Evolutionary conservation across 1,140 invertebrate species (phyloP).

Genomic region (Ostrea denselamellosa): DNA sequence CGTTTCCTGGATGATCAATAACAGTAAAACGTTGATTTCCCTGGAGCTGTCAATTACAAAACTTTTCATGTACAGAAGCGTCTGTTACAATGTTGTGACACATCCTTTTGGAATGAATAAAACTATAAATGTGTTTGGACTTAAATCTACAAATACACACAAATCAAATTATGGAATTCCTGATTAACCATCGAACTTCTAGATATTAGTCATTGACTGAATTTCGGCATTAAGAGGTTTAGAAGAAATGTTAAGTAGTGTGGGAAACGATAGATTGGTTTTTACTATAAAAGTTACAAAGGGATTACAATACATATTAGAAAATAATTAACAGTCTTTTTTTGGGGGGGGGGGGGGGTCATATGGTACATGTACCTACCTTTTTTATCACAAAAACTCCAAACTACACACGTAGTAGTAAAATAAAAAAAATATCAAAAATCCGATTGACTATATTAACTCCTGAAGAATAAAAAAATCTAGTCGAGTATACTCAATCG

Average conservation of each 20-base stretch:
- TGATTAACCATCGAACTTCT: background rate
- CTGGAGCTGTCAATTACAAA: background rate
- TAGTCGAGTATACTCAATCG: too few relatives aligned
- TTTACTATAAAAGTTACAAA: background rate
- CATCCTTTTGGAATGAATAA: background rate
- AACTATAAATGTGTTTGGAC: background rate
- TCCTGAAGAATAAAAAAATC: too few relatives aligned
- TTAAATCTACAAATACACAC: background rate
- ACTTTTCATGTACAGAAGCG: background rate
- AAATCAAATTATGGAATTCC: background rate
- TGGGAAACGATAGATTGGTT: too few relatives aligned
- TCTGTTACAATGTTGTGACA: background rate
- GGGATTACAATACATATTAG: too few relatives aligned
- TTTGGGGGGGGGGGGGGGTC: background rate
- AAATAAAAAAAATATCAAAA: too few relatives aligned
- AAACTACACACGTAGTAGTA: too few relatives aligned
- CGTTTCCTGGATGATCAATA: constrained; percentile 13
- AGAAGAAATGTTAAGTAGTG: background rate
- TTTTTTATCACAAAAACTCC: too few relatives aligned
- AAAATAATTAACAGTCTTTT: background rate
- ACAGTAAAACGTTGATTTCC: background rate
- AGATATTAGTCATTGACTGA: background rate
- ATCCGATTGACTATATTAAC: too few relatives aligned
- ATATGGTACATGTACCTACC: background rate
- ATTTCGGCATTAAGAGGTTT: background rate